These are phyloP conservation scores for Phyllostomus hastatus DNA, from an alignment of 2,113 vertebrate species.

Conservation along the genomic window DNA sequence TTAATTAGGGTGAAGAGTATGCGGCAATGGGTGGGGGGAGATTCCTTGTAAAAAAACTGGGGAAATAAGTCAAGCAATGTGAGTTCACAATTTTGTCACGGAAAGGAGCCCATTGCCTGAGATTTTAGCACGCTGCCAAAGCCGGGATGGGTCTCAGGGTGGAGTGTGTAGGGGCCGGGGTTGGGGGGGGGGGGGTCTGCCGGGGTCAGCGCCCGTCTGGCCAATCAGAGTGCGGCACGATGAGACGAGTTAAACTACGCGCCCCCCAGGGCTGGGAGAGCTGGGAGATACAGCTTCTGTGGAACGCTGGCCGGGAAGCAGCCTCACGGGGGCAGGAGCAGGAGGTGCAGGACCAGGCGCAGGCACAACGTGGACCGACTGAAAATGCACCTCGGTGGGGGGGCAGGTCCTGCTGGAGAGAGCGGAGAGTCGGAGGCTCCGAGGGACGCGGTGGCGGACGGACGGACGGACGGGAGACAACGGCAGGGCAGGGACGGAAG, in stretches of 20 bases:
- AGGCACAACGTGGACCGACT: background rate
- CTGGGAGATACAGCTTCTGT: fast-evolving
- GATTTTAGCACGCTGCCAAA: background rate
- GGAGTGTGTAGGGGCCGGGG: background rate
- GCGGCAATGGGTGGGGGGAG: too few species aligned
- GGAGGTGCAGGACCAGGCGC: too few species aligned
- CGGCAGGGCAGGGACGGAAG: too few species aligned
- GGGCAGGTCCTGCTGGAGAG: background rate
- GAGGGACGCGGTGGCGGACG: too few species aligned
- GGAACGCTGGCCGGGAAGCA: fast-evolving
- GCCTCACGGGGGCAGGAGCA: fast-evolving
- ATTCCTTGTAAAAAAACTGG: background rate
- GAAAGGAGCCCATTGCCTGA: background rate
- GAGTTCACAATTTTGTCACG: background rate
- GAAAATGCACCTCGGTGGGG: fast-evolving
- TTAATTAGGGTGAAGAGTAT: background rate
- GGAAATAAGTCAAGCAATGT: background rate
- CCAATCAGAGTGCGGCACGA: background rate
- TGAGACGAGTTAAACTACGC: fast-evolving
- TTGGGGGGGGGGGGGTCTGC: background rate
- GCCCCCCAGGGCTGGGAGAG: background rate
- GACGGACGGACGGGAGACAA: fast-evolving
- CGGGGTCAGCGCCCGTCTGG: background rate
- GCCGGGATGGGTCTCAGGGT: background rate
- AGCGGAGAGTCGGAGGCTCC: background rate